These are phyloP conservation scores for Nemapogon koenigi DNA, from an alignment of 2,888 invertebrate genomes.

Conservation along the genomic window DNA sequence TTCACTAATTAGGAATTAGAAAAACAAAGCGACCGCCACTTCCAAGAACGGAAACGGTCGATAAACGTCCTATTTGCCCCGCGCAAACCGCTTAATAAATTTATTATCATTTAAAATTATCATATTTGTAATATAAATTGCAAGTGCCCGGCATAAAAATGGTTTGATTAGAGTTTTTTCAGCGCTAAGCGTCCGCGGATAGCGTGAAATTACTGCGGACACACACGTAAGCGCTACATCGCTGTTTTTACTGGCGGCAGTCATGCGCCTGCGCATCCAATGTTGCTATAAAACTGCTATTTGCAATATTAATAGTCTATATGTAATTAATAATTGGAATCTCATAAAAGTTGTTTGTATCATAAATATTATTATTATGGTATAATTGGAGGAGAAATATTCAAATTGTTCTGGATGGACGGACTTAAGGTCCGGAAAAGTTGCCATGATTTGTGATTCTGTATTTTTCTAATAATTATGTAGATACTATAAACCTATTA, in stretches of 20 bases:
- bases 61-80: slow-evolving; percentile 38
- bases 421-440: background rate
- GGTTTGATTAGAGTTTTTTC: slow-evolving; percentile 34
- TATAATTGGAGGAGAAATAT: too few species aligned
- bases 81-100: slow-evolving; percentile 27
- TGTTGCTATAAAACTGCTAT: slow-evolving; percentile 1
- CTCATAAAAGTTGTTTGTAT: too few species aligned
- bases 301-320: slow-evolving; percentile 8
- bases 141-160: slow-evolving; percentile 31
- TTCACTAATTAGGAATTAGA: slow-evolving; percentile 24
- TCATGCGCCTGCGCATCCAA: background rate
- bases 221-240: slow-evolving; percentile 20
- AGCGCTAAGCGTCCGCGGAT: slow-evolving; percentile 28
- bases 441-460: background rate
- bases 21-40: slow-evolving; percentile 24
- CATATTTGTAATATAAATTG: slow-evolving; percentile 41
- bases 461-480: background rate
- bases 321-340: slow-evolving; percentile 6
- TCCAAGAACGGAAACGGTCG: slow-evolving; percentile 42
- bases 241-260: slow-evolving; percentile 18
- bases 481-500: too few species aligned
- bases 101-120: slow-evolving; percentile 44
- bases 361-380: too few species aligned
- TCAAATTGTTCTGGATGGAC: too few species aligned
- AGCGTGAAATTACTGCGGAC: slow-evolving; percentile 45